Evolutionary conservation across 2,888 invertebrate species (phyloP).

Genomic region (Gastrophysa polygoni): DNA sequence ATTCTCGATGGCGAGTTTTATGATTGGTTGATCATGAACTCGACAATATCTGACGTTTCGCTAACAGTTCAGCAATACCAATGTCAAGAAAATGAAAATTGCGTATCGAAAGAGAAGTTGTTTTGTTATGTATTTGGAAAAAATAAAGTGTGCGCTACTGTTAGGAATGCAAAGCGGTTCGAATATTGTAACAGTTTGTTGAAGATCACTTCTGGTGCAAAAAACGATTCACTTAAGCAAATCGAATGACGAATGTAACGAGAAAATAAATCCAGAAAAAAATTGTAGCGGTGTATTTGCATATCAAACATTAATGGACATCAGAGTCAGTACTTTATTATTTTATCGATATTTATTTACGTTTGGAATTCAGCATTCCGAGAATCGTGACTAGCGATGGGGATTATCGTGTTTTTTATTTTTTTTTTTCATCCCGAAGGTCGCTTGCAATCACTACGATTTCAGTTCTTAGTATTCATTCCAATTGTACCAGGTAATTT

Average conservation of each 20-base stretch:
- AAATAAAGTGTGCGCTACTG: background rate
- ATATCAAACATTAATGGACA: slow-evolving; percentile 9
- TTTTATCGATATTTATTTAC: background rate
- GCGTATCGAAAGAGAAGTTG: too few relatives aligned
- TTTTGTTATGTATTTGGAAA: background rate
- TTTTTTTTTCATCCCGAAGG: too few relatives aligned
- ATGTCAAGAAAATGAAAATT: too few relatives aligned
- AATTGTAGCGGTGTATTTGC: slow-evolving; percentile 14
- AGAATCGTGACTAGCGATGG: background rate
- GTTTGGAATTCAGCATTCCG: background rate
- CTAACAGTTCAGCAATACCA: too few relatives aligned
- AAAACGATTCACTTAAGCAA: slow-evolving; percentile 29
- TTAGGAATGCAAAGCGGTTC: slow-evolving; percentile 8
- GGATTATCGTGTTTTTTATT: too few relatives aligned
- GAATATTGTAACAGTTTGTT: slow-evolving; percentile 16
- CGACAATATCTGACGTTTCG: too few relatives aligned
- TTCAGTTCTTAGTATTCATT: too few relatives aligned
- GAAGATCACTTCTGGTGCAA: slow-evolving; percentile 18
- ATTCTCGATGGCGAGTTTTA: too few relatives aligned
- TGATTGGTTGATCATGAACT: too few relatives aligned
- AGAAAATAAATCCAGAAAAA: slow-evolving; percentile 15
- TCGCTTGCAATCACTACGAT: too few relatives aligned
- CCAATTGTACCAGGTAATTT: too few relatives aligned
- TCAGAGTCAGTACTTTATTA: background rate
- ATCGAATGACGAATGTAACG: slow-evolving; percentile 34